Percentiles rank a stretch among this genome's conserved stretches.
Conservation (phyloP, 2,888 invertebrate species). For the Hemistola chrysoprasaria region DNA sequence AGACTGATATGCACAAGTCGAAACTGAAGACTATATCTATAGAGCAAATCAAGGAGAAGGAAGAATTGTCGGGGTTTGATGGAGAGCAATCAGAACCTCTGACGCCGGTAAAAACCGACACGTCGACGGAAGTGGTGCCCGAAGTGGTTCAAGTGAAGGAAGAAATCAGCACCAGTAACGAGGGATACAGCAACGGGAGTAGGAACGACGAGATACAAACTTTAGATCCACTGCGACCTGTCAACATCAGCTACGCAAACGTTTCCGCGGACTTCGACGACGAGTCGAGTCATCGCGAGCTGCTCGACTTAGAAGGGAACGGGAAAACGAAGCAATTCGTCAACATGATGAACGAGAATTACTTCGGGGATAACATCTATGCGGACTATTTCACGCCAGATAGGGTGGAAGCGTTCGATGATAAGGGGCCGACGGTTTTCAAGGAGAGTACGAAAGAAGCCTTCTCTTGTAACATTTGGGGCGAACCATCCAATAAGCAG, state of each 20-base stretch:
- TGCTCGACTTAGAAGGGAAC: constrained; percentile 64
- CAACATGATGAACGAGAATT: constrained; percentile 75
- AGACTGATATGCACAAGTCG: constrained; percentile 22
- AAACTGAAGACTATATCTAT: constrained; percentile 55
- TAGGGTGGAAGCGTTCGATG: constrained; percentile 63
- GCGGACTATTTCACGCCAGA: constrained; percentile 74
- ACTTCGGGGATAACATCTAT: constrained; percentile 75
- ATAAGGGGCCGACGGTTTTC: constrained; percentile 51
- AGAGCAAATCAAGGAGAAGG: constrained; percentile 54
- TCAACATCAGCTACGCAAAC: constrained; percentile 67
- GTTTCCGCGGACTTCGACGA: constrained; percentile 64
- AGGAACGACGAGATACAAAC: constrained; percentile 24
- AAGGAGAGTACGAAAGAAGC: constrained; percentile 45
- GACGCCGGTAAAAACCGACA: constrained; percentile 10
- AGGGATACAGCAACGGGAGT: constrained; percentile 56
- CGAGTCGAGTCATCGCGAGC: constrained; percentile 64
- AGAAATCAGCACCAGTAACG: constrained; percentile 64
- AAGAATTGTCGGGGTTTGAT: constrained; percentile 35
- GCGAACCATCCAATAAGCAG: constrained; percentile 66
- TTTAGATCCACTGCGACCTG: constrained; percentile 63
- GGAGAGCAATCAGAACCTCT: constrained; percentile 52
- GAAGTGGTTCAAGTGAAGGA: constrained; percentile 63
- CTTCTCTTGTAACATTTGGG: constrained; percentile 52
- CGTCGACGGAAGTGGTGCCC: constrained; percentile 37
- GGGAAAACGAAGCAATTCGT: constrained; percentile 74